phyloP scores from a whole-genome alignment of 2,888 invertebrate genomes.

The Agrenia bidenticulata region DNA sequence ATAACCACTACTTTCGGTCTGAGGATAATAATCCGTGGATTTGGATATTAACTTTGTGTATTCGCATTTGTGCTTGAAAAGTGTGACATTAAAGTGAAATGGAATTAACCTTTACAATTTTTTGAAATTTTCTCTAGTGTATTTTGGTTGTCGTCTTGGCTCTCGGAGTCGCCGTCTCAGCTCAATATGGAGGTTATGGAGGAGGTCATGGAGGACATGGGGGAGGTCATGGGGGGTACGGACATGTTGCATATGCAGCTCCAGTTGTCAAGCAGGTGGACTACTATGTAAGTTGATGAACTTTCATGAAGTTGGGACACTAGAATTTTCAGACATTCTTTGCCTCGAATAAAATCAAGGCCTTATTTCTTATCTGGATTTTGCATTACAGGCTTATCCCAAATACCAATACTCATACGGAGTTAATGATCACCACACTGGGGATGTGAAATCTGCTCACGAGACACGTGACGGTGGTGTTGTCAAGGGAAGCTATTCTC shows the following conservation, averaged over 20 bases:
- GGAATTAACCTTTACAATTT: too few relatives aligned
- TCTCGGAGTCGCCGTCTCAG: slow-evolving; percentile 20
- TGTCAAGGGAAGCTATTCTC: slow-evolving; percentile 22
- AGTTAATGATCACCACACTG: slow-evolving; percentile 71
- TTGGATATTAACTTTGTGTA: too few relatives aligned
- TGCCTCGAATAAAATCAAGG: too few relatives aligned
- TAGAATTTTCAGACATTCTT: not conserved
- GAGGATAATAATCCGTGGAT: too few relatives aligned
- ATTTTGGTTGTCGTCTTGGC: slow-evolving; percentile 21
- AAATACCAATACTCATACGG: slow-evolving; percentile 73
- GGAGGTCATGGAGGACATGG: slow-evolving; percentile 17
- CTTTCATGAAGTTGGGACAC: too few relatives aligned
- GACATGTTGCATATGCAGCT: slow-evolving; percentile 13
- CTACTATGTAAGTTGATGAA: slow-evolving; percentile 28
- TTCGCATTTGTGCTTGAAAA: too few relatives aligned
- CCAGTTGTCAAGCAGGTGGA: slow-evolving; percentile 29
- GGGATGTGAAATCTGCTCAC: slow-evolving; percentile 58
- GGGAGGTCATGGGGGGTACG: slow-evolving; percentile 17
- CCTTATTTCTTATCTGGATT: too few relatives aligned
- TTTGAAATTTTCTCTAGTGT: too few relatives aligned
- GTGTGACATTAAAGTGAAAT: too few relatives aligned
- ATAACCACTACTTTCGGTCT: too few relatives aligned
- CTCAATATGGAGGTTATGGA: slow-evolving; percentile 9
- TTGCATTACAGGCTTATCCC: slow-evolving; percentile 72
- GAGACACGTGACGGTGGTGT: slow-evolving; percentile 25